These are phyloP conservation scores for Cossypha heuglini DNA, from an alignment of 2,797 vertebrate genomes.

Conservation along the genomic window DNA sequence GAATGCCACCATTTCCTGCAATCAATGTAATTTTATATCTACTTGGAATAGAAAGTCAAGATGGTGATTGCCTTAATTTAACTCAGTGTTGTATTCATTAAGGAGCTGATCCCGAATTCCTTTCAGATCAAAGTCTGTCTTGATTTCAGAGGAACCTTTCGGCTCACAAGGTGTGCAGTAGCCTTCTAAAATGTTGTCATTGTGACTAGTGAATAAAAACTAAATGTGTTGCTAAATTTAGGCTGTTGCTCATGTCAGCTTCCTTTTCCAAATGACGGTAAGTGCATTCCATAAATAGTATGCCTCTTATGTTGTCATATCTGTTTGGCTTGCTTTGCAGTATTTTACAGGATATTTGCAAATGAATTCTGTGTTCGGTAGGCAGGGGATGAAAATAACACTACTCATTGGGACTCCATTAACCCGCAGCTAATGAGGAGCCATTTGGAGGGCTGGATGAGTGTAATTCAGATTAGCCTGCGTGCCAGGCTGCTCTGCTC, in stretches of 20 bases:
- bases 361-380: slow-evolving; percentile 67
- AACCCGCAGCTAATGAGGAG: slow-evolving; percentile 57
- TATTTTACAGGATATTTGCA: slow-evolving; percentile 71
- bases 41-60: slow-evolving; percentile 68
- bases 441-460: slow-evolving; percentile 59
- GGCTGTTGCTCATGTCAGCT: slow-evolving; percentile 67
- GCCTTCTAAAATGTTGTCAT: slow-evolving; percentile 65
- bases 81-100: slow-evolving; percentile 62
- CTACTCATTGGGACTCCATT: slow-evolving; percentile 62
- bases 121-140: slow-evolving; percentile 55
- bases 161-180: slow-evolving; percentile 31
- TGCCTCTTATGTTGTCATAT: slow-evolving; percentile 70
- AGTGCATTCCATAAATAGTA: slow-evolving; percentile 69
- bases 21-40: slow-evolving; percentile 70
- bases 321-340: slow-evolving; percentile 70
- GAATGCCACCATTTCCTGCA: slow-evolving; percentile 68
- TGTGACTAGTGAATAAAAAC: slow-evolving; percentile 66
- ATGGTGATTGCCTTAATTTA: slow-evolving; percentile 66
- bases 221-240: slow-evolving; percentile 68
- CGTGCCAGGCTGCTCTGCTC: neutral
- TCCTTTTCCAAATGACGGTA: slow-evolving; percentile 69
- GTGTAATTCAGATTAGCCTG: slow-evolving; percentile 52
- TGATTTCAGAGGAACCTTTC: slow-evolving; percentile 44
- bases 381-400: slow-evolving; percentile 67
- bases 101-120: slow-evolving; percentile 34